Evolutionary conservation across 2,113 vertebrate genomes (phyloP), one percentile per base, ranked within the genome.

Genomic region (Brevimyrus niger): DNA sequence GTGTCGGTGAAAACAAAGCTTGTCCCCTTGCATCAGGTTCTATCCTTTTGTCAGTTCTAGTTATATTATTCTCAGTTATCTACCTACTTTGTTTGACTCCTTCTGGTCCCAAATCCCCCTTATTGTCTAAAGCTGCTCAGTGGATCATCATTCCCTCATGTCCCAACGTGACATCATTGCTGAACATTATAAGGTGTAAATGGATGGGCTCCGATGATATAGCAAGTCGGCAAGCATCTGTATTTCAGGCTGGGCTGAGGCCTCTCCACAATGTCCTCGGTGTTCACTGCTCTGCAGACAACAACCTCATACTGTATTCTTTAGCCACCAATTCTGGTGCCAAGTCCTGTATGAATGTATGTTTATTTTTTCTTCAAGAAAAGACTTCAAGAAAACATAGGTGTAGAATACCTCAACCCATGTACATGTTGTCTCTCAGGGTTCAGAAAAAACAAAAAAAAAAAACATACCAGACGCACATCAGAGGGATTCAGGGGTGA

Each of bases 251-350:
- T 94, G 92, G 90, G 89, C 55, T 90, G 88, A 83, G 85, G 92
- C 73, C 82, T 58, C 73, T 44, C 5, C 88, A 96, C 95, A 97
- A 96, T 94, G 95, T 92, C 92, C 93, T 95, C 94, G 89, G 46
- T 96, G 95, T 96, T 83, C 94, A 91, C 51, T 91, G 90, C 65
- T 89, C 94, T 92, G 93, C 93, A 92, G 94, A 93, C 91, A 93
- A 95, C 94, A 95, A 95, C 94, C 95, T 76, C 94, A 96, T 96
- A 96, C 91, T 96, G 95, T 94, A 91, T 95, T 94, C 93, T 89
- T 91, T 90, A 94, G 90, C 94, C 94, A 94, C 95, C 95, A 92
- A 92, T 88, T 94, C 93, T 95, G 90, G 93, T 92, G 94, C 94
- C 94, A 94, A 95, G 93, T 90, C 93, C 91, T 91, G 94, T 92